Evolutionary conservation across 2,888 invertebrate species (phyloP).

Genomic region (Temnothorax ravouxi): DNA sequence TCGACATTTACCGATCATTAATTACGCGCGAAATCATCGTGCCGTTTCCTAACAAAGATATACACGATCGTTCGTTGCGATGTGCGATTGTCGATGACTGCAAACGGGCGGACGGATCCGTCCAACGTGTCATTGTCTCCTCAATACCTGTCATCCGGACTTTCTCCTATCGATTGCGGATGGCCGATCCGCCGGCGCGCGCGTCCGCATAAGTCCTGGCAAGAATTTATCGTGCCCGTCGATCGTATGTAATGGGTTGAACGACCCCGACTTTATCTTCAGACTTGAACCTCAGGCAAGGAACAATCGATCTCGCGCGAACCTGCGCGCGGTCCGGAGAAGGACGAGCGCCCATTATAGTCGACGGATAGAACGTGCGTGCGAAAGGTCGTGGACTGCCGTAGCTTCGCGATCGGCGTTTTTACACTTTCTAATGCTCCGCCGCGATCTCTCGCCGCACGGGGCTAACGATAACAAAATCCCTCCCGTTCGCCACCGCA

Average conservation of each 20-base stretch:
- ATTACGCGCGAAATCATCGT: conserved; percentile 77
- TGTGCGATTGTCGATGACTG: conserved; percentile 19
- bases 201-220: conserved; percentile 56
- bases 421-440: conserved; percentile 76
- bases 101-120: conserved; percentile 64
- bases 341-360: conserved; percentile 72
- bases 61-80: conserved; percentile 26
- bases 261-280: conserved; percentile 77
- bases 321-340: conserved; percentile 66
- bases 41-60: conserved; percentile 36
- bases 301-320: conserved; percentile 77
- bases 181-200: conserved; percentile 56
- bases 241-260: conserved; percentile 76
- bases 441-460: conserved; percentile 61
- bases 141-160: conserved; percentile 60
- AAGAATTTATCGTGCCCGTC: conserved; percentile 74
- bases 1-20: conserved; percentile 77
- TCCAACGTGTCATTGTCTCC: conserved; percentile 71
- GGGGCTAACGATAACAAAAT: conserved; percentile 73
- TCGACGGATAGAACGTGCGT: conserved; percentile 72
- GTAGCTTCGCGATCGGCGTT: conserved; percentile 68
- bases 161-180: conserved; percentile 69
- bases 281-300: conserved; percentile 72
- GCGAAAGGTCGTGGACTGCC: conserved; percentile 76
- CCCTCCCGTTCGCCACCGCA: conserved; percentile 40